Evolutionary conservation across 2,113 vertebrate species (phyloP), one percentile per base, ranked within the genome.

Genomic region (Aegithalos caudatus): DNA sequence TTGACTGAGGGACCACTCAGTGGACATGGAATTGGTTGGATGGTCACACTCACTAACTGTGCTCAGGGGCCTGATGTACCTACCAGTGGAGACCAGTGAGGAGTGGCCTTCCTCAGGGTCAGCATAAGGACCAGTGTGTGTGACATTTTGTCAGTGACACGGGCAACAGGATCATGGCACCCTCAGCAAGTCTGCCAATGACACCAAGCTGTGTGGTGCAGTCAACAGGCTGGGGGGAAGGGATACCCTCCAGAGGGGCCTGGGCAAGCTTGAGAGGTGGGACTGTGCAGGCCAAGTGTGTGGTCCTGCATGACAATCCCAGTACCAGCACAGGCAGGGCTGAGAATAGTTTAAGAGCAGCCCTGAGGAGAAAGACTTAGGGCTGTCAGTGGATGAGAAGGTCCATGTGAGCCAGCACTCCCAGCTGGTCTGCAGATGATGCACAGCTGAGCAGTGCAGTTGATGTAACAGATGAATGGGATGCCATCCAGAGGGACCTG

Each of bases 31-130:
- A 66, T 11, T 3, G 38, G 11, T 17, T 40, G 29, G 28, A 40
- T 17, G 5, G 16, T 60, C 45, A 45, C 53, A 25, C 27, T 19
- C 15, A 12, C 7, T 37, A 53, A 6, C 48, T 60, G 1, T 47
- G 17, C 24, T 40, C n/a, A n/a, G 47, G 18, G 45, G 12, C 29
- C 60, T 8, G 0, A 12, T 35, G 24, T 31, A 0, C 17, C 31
- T 31, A 0, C 17, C 31, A 35, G 14, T 6, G 7, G 16, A 53
- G 4, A 27, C 7, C 24, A 47, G 53, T 12, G 38, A 53, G 24
- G 25, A 31, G 5, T 27, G 42, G 11, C 29, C 25, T 40, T 67
- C n/a, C 29, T 9, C 29, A n/a, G 20, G 24, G 38, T 15, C 16
- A 16, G 11, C 7, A 2, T 0, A 21, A 33, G 45, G 33, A 73